Evolutionary conservation across 2,113 vertebrate genomes (phyloP).

Genomic region (Myrmecophaga tridactyla): DNA sequence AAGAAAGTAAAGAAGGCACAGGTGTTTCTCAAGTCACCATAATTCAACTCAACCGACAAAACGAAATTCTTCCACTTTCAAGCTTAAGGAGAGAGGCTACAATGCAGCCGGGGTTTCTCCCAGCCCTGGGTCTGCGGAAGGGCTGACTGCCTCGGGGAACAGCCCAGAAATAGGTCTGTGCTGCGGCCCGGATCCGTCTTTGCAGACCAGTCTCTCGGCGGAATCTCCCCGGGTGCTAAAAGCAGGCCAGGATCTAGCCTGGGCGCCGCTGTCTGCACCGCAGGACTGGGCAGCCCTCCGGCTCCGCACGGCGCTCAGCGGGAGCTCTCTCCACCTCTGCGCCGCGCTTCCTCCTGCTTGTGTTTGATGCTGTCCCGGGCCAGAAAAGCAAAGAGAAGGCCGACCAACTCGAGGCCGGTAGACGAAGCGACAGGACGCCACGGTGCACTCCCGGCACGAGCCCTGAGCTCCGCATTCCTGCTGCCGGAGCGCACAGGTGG

Average conservation of each 20-base stretch:
- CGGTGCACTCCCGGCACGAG: slow-evolving; percentile 99
- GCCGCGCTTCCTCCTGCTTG: slow-evolving; percentile 91
- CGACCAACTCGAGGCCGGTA: slow-evolving; percentile 98
- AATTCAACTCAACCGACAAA: slow-evolving; percentile 82
- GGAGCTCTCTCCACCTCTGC: slow-evolving; percentile 85
- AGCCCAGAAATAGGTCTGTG: slow-evolving; percentile 91
- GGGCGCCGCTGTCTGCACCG: slow-evolving; percentile 85
- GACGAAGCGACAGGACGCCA: slow-evolving; percentile 98
- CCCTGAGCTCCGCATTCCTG: slow-evolving; percentile 97
- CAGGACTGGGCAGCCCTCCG: slow-evolving; percentile 84
- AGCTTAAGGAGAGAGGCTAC: slow-evolving; percentile 76
- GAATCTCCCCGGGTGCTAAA: slow-evolving; percentile 86
- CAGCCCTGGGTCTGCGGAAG: slow-evolving; percentile 81
- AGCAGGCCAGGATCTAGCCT: slow-evolving; percentile 93
- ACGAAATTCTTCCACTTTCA: slow-evolving; percentile 67
- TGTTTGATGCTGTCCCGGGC: slow-evolving; percentile 99
- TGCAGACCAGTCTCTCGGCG: slow-evolving; percentile 78
- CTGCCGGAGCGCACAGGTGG: slow-evolving; percentile 99
- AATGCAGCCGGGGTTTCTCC: slow-evolving; percentile 85
- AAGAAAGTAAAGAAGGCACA: slow-evolving; percentile 88
- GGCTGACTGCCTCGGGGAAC: slow-evolving; percentile 92
- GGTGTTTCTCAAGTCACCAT: slow-evolving; percentile 86
- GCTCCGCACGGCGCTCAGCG: slow-evolving; percentile 94
- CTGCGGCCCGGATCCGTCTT: slow-evolving; percentile 84
- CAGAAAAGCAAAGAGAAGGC: slow-evolving; percentile 98